Conservation (phyloP, 2,888 invertebrate species). For the Ceramica pisi region DNA sequence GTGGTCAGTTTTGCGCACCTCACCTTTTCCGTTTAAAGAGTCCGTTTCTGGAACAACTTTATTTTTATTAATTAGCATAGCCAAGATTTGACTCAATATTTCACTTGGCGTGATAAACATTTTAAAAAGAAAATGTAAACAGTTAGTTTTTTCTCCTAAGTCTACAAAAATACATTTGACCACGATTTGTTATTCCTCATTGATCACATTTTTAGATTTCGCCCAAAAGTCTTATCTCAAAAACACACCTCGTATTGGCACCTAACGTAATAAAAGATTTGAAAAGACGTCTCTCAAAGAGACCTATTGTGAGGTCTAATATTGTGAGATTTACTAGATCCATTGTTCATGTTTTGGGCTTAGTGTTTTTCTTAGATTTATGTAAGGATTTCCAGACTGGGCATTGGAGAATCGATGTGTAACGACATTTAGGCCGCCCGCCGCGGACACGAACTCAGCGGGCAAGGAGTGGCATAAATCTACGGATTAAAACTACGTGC, state of each 20-base stretch:
- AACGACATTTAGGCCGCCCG: too few relatives aligned
- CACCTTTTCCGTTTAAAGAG: too few relatives aligned
- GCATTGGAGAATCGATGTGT: too few relatives aligned
- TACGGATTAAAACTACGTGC: too few relatives aligned
- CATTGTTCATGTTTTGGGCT: not conserved
- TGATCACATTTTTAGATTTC: not conserved
- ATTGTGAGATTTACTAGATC: conserved; percentile 3
- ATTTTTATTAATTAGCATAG: too few relatives aligned
- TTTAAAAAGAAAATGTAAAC: too few relatives aligned
- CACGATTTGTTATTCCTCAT: not conserved
- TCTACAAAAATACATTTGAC: not conserved
- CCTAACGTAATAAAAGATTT: not conserved
- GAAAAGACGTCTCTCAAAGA: conserved; percentile 1
- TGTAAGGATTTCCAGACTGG: not conserved
- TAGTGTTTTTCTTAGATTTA: conserved; percentile 3
- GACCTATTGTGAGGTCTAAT: not conserved
- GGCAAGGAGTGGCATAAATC: too few relatives aligned
- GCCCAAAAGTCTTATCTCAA: not conserved
- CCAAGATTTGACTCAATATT: too few relatives aligned
- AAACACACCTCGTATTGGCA: not conserved
- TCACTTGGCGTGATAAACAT: too few relatives aligned
- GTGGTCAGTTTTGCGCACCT: too few relatives aligned
- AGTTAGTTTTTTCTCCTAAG: not conserved
- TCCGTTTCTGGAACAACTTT: too few relatives aligned
- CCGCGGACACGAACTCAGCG: too few relatives aligned